Base-by-base conservation (phyloP, 2,113 vertebrate species). In the Austrofundulus limnaeus region DNA sequence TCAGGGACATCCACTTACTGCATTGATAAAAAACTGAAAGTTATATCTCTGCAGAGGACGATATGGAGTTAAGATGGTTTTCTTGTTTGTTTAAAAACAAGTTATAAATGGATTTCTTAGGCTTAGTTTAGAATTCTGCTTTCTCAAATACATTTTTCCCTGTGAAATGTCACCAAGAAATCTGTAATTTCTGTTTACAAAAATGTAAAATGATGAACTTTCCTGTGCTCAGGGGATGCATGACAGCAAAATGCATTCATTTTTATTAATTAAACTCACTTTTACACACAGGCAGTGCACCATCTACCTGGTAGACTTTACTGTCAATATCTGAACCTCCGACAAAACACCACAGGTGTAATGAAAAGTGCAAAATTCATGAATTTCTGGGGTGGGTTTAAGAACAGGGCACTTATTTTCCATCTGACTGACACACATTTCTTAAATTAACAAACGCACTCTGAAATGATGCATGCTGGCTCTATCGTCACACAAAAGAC, bases 361-460 rank as follows among this genome's bases (percentile, higher is more conserved):
- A 84, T 78, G 69, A 82, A 84, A 82, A 81, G 73, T 69, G 67
- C 73, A 73, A 74, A 77, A 79, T 70, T 64, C 75, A 79, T 81
- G 75, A 79, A 86, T 81, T 80, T 61, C 75, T 79, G 73, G 64
- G 73, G 66, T 23, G 46, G 65, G 48, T 43, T n/a, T 19, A 53
- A 58, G 49, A 79, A 75, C 61, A 53, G 17, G 48, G 43, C 76
- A 46, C 61, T 84, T 77, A 80, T 75, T 82, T 84, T 84, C 70
- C 74, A 59, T 68, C 46, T 59, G 78, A 68, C 62, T 66, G 74
- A 58, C 21, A 37, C 21, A 53, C 54, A 81, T 82, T 78, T 84
- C 78, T 86, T 63, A 80, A 77, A 81, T 61, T 41, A 63, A 55
- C 41, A 47, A 61, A 61, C 64, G 58, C 65, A 43, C 75, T 78